Evolutionary conservation across 2,113 vertebrate species (phyloP).

Genomic region (Aptenodytes patagonicus): DNA sequence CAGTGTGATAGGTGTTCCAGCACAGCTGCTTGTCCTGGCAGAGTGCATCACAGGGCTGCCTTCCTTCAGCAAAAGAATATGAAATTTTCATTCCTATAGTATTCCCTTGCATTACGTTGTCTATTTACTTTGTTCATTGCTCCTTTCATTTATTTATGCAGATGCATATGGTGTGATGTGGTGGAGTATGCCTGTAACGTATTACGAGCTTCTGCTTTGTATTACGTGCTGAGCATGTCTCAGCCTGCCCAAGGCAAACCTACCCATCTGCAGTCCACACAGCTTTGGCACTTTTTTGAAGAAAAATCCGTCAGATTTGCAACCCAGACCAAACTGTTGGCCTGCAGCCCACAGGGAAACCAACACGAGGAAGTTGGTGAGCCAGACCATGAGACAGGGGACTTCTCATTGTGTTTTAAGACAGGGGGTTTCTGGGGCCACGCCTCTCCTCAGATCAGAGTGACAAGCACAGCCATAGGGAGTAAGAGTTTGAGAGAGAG

Average conservation of each 20-base stretch:
- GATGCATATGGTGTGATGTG: not conserved
- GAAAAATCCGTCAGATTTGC: not conserved
- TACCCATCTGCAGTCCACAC: not conserved
- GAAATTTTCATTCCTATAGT: not conserved
- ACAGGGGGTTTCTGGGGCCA: not conserved
- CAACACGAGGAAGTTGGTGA: not conserved
- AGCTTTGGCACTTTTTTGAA: not conserved
- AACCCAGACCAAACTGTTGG: not conserved
- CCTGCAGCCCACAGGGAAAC: not conserved
- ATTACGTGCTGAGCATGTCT: not conserved
- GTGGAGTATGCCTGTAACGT: not conserved
- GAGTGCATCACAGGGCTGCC: not conserved
- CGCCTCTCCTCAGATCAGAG: not conserved
- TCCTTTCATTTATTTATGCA: not conserved
- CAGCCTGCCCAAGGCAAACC: not conserved
- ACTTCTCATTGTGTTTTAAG: not conserved
- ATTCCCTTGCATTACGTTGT: not conserved
- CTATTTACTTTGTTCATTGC: not conserved
- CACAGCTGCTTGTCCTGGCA: not conserved
- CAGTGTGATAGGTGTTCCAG: not conserved
- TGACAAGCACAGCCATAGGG: not conserved
- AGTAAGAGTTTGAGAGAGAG: not conserved
- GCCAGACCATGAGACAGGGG: not conserved
- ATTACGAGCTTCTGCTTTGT: not conserved
- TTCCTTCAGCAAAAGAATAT: not conserved